A percentile compares a stretch with the other conserved stretches of the same genome.
phyloP scores from a whole-genome alignment of 1,140 invertebrate species.

The Aplysia californica region DNA sequence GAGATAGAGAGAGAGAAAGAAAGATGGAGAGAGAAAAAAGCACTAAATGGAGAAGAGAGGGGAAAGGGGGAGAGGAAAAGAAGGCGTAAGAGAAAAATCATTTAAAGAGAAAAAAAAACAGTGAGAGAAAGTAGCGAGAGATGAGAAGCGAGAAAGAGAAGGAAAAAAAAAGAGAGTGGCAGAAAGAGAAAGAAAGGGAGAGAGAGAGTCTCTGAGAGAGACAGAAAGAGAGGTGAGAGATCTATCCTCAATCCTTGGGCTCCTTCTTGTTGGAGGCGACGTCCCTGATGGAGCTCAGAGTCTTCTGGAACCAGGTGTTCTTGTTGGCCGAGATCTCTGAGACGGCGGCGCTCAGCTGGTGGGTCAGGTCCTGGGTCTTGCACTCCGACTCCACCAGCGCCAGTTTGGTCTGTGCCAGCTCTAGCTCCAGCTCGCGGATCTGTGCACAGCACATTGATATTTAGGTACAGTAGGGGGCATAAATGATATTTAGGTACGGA shows the following conservation, averaged over 20 bases:
- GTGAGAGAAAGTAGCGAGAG: neutral
- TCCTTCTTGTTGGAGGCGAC: conserved; percentile 62
- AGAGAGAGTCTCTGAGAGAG: neutral
- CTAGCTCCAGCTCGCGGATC: conserved; percentile 91
- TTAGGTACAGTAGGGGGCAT: neutral
- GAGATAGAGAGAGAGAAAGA: neutral
- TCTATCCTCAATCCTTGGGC: conserved; percentile 46
- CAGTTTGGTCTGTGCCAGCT: conserved; percentile 95
- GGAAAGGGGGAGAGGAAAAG: neutral
- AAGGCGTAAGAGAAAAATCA: neutral
- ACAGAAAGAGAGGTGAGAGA: neutral
- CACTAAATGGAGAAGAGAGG: neutral
- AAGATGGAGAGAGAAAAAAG: neutral
- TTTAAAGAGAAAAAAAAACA: neutral
- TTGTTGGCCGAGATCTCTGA: conserved; percentile 83
- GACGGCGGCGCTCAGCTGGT: conserved; percentile 86
- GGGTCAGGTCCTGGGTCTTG: conserved; percentile 90
- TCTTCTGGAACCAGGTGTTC: conserved; percentile 90
- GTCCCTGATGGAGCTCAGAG: conserved; percentile 80
- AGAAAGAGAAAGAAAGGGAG: neutral
- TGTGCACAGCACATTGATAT: neutral
- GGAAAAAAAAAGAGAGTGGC: neutral
- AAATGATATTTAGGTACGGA: too few relatives aligned
- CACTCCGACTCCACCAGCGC: conserved; percentile 97
- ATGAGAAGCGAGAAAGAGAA: neutral